Percentiles rank a stretch among this genome's conserved stretches.
Evolutionary conservation across 2,888 invertebrate species (phyloP).

Genomic region (Microplitis manilae): DNA sequence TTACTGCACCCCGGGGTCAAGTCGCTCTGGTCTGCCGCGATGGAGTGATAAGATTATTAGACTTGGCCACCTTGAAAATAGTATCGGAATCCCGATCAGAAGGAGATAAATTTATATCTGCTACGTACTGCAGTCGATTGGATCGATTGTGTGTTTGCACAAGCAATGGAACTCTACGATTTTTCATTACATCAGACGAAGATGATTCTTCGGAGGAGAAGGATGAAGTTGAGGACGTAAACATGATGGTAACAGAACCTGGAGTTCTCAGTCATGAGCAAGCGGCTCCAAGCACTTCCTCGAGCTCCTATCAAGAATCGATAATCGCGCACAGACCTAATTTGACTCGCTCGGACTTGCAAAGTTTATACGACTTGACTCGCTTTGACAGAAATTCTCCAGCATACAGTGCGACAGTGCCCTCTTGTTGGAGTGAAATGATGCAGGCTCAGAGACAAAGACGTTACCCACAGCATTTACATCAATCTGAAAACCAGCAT

Average conservation of each 20-base stretch:
- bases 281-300: constrained; percentile 63
- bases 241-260: constrained; percentile 62
- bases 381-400: constrained; percentile 82
- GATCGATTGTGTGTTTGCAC: constrained; percentile 90
- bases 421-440: constrained; percentile 94
- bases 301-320: constrained; percentile 64
- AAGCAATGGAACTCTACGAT: constrained; percentile 84
- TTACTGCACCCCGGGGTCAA: constrained; percentile 71
- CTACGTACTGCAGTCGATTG: constrained; percentile 89
- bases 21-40: constrained; percentile 83
- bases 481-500: constrained; percentile 79
- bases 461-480: constrained; percentile 87
- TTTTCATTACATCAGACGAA: constrained; percentile 85
- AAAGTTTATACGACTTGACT: constrained; percentile 81
- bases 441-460: constrained; percentile 93
- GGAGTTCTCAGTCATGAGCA: constrained; percentile 52
- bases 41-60: constrained; percentile 82
- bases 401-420: constrained; percentile 89
- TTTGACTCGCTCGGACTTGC: constrained; percentile 76
- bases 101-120: constrained; percentile 83
- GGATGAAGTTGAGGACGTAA: constrained; percentile 78
- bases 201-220: constrained; percentile 82
- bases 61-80: constrained; percentile 80
- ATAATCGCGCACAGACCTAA: constrained; percentile 76
- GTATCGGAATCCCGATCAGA: constrained; percentile 80